These are phyloP conservation scores for Dilophus febrilis DNA, from an alignment of 2,888 invertebrate species.

Conservation along the genomic window DNA sequence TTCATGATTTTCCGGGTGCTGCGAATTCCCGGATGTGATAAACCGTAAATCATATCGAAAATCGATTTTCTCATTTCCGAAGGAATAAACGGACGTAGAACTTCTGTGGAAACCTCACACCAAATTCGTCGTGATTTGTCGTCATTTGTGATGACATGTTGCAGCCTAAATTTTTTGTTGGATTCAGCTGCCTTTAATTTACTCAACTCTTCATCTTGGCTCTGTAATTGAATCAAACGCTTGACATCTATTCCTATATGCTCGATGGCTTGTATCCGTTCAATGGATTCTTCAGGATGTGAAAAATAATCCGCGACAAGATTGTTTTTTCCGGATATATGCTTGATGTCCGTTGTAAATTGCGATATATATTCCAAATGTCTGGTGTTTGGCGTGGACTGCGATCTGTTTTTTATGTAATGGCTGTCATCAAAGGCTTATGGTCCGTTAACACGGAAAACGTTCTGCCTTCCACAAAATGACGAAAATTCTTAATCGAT, in stretches of 20 bases:
- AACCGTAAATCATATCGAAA: neutral
- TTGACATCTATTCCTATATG: too few relatives aligned
- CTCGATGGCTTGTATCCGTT: neutral
- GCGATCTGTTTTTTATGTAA: constrained; percentile 14
- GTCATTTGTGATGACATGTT: too few relatives aligned
- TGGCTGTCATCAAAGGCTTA: constrained; percentile 18
- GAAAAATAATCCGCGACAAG: constrained; percentile 7
- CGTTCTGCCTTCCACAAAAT: constrained; percentile 21
- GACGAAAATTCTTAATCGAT: constrained; percentile 20
- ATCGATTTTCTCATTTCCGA: neutral
- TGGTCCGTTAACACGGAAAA: constrained; percentile 20
- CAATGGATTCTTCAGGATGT: neutral
- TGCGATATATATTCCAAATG: constrained; percentile 19
- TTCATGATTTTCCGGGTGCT: neutral
- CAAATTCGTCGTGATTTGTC: neutral
- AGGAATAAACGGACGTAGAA: neutral
- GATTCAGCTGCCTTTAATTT: too few relatives aligned
- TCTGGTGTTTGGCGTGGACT: constrained; percentile 20
- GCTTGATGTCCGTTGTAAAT: constrained; percentile 7
- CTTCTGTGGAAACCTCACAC: neutral
- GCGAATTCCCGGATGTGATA: neutral
- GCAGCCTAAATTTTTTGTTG: too few relatives aligned
- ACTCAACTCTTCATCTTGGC: too few relatives aligned
- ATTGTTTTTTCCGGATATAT: constrained; percentile 11
- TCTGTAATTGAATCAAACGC: too few relatives aligned